Conservation (phyloP, 2,797 vertebrate species). For the Silurus aristotelis region DNA sequence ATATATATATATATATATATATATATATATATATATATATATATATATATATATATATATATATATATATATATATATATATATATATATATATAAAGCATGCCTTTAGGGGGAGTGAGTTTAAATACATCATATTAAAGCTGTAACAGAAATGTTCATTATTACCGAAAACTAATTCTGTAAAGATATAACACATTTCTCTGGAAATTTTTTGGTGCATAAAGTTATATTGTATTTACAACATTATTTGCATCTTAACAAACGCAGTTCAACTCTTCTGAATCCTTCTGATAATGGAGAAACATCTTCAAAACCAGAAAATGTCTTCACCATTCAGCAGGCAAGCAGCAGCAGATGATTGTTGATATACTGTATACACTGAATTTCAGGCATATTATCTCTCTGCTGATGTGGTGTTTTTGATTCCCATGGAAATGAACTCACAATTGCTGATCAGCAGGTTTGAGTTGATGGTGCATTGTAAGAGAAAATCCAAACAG, state of each 20-base stretch:
- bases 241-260: background rate
- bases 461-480: conserved; percentile 83
- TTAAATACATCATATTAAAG: background rate
- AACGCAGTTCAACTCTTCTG: background rate
- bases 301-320: background rate
- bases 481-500: conserved; percentile 88
- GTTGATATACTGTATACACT: no score
- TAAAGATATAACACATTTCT: background rate
- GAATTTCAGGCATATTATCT: background rate
- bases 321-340: background rate
- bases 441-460: conserved; percentile 68
- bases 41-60: no score
- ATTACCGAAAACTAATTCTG: background rate
- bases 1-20: no score
- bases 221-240: background rate
- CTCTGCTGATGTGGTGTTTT: background rate
- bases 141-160: background rate
- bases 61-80: no score
- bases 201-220: background rate
- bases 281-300: background rate
- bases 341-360: background rate
- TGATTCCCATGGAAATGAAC: background rate
- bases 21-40: background rate
- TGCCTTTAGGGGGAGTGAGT: background rate
- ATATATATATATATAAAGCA: background rate